phyloP scores from a whole-genome alignment of 2,888 invertebrate genomes.

The Matsumyia berberina region DNA sequence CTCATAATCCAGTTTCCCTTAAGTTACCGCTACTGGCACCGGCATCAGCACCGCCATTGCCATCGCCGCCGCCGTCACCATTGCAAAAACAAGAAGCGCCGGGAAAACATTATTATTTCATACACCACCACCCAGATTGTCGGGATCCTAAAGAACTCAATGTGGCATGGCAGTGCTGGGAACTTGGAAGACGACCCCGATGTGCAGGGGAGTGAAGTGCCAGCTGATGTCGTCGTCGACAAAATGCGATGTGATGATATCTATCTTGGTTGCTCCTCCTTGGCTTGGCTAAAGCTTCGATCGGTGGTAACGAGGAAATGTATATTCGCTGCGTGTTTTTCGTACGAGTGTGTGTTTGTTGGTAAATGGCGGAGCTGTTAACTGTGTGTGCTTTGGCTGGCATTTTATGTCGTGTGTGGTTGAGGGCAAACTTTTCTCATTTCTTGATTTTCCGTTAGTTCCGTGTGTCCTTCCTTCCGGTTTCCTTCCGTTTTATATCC shows the following conservation, averaged over 20 bases:
- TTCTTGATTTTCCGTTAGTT: slow-evolving; percentile 76
- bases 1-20: slow-evolving; percentile 70
- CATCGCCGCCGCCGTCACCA: slow-evolving; percentile 18
- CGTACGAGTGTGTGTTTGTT: slow-evolving; percentile 34
- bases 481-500: slow-evolving; percentile 73
- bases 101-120: slow-evolving; percentile 74
- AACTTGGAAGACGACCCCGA: slow-evolving; percentile 5
- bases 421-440: slow-evolving; percentile 75
- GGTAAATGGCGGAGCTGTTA: slow-evolving; percentile 31
- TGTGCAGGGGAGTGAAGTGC: slow-evolving; percentile 16
- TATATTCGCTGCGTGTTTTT: not conserved
- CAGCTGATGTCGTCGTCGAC: slow-evolving; percentile 68
- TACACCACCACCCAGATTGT: slow-evolving; percentile 53
- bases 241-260: slow-evolving; percentile 68
- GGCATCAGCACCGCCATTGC: slow-evolving; percentile 15
- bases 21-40: slow-evolving; percentile 59
- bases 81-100: slow-evolving; percentile 59
- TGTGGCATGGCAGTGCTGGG: slow-evolving; percentile 23
- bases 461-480: slow-evolving; percentile 77
- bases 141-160: slow-evolving; percentile 37
- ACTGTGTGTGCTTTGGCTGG: slow-evolving; percentile 57
- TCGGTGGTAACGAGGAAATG: slow-evolving; percentile 42
- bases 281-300: slow-evolving; percentile 49
- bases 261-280: slow-evolving; percentile 62
- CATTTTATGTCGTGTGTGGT: slow-evolving; percentile 64